phyloP scores from a whole-genome alignment of 1,140 invertebrate genomes.

The Helicoverpa zea region DNA sequence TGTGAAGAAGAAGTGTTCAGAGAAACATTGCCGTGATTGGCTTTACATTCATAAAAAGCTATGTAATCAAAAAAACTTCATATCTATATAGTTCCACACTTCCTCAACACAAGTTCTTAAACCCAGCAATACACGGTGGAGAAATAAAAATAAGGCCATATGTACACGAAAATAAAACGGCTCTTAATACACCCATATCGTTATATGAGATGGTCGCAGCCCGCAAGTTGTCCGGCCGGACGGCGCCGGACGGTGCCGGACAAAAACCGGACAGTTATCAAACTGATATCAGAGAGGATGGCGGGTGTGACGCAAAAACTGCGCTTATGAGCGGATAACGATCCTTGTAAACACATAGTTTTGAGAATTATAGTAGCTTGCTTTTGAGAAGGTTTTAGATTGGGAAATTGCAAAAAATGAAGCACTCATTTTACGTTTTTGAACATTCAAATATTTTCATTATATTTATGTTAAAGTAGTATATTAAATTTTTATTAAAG shows the following conservation, averaged over 20 bases:
- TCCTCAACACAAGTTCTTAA: not conserved
- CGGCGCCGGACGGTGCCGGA: conserved; percentile 3
- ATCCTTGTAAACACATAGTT: conserved; percentile 29
- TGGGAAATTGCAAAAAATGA: too few relatives aligned
- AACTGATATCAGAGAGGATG: conserved; percentile 37
- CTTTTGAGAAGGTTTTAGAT: too few relatives aligned
- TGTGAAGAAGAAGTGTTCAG: too few relatives aligned
- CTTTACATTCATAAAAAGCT: too few relatives aligned
- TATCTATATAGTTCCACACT: not conserved
- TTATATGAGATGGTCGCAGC: conserved; percentile 13
- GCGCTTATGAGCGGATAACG: conserved; percentile 20
- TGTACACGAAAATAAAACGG: conserved; percentile 20
- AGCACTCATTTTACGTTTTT: too few relatives aligned
- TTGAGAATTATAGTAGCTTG: not conserved
- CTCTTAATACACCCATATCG: conserved; percentile 36
- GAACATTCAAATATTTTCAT: too few relatives aligned
- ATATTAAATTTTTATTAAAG: too few relatives aligned
- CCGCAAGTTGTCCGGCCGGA: not conserved
- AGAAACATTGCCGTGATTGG: too few relatives aligned
- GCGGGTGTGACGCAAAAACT: conserved; percentile 5
- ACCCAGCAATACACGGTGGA: not conserved
- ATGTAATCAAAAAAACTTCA: too few relatives aligned
- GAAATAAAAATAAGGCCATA: conserved; percentile 1
- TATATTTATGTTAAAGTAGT: too few relatives aligned
- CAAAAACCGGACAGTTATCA: conserved; percentile 43